Evolutionary conservation across 1,140 invertebrate genomes (phyloP), one percentile per base, ranked within the genome.

Genomic region (Zaprionus nigranus): DNA sequence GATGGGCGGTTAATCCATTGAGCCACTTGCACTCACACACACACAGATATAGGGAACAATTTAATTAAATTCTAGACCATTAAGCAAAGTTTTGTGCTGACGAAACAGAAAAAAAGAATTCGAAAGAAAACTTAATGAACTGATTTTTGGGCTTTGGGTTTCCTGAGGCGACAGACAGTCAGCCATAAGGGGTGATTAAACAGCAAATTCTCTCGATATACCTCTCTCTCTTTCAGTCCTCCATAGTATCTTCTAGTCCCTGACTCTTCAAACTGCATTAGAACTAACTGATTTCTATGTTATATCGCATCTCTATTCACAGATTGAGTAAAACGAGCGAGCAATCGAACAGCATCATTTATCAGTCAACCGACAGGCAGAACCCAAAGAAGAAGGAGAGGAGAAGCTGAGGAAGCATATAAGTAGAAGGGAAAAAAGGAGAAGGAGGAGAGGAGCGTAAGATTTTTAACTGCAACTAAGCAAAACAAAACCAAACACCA

Each of bases 341-440:
- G 90, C 85, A 91, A 91, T 91, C 90, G 90, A 90, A 87, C 62
- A 87, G 90, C 82, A 88, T 87, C 71, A 91, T 85, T 82, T 85
- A 90, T 75, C 81, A 73, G 38, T 72, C 26, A 66, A 38, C 53
- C 28, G 28, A 43, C 38, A 43, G 28, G 22, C 30, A 30, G 22
- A 63, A 66, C 24, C 34, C 20, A 36, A 53, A 60, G 13, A 20
- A 13, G 40, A 34, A 71, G 24, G 24, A 26, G 4, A 26, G 24
- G 7, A 54, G 24, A 49, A 49, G 43, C 1, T 26, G 30, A 49
- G 54, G 11, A 51, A 26, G 64, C 36, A 30, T 11, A 34, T 17
- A 17, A 46, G 43, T 30, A 56, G 49, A 1, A 63, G 54, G 17
- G 9, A 54, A 46, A 17, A 57, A 46, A 24, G 28, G 11, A 51